Percentiles rank a stretch among this genome's conserved stretches.
Conservation (phyloP, 2,797 vertebrate genomes). For the Thalassophryne amazonica region DNA sequence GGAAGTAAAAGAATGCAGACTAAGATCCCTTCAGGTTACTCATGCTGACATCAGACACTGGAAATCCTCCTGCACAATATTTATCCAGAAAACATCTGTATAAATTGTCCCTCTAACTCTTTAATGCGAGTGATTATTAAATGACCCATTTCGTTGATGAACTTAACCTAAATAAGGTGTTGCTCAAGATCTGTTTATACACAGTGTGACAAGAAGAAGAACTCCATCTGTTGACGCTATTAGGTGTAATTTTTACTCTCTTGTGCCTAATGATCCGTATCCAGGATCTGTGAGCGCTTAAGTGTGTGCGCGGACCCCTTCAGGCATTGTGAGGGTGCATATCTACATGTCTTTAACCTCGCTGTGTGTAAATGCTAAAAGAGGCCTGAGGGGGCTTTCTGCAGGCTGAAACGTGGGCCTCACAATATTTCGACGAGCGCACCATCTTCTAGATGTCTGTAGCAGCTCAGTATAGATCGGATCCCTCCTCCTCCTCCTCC, state of each 20-base stretch:
- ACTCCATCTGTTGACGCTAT: conserved; percentile 96
- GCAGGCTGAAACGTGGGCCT: conserved; percentile 67
- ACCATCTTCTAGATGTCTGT: conserved; percentile 33
- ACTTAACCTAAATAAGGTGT: conserved; percentile 72
- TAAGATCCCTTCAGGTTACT: conserved; percentile 23
- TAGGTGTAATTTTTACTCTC: conserved; percentile 91
- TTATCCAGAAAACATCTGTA: conserved; percentile 58
- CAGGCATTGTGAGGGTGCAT: conserved; percentile 78
- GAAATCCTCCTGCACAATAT: conserved; percentile 48
- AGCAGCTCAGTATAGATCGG: conserved; percentile 11
- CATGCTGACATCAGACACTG: conserved; percentile 21
- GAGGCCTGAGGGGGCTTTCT: conserved; percentile 72
- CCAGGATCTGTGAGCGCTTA: conserved; percentile 83
- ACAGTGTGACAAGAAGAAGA: conserved; percentile 82
- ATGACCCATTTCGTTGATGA: conserved; percentile 68
- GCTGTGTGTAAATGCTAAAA: conserved; percentile 76
- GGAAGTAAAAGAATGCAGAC: conserved; percentile 8
- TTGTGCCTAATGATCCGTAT: conserved; percentile 93
- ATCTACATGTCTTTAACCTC: conserved; percentile 81
- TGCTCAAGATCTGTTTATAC: conserved; percentile 70
- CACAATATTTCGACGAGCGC: conserved; percentile 60
- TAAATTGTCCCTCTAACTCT: conserved; percentile 42
- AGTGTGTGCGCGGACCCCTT: conserved; percentile 80
- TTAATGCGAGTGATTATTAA: conserved; percentile 62
- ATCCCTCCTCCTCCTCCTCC: conserved; percentile 13